Base-by-base conservation (phyloP, 2,113 vertebrate species). In the Sorex araneus region DNA sequence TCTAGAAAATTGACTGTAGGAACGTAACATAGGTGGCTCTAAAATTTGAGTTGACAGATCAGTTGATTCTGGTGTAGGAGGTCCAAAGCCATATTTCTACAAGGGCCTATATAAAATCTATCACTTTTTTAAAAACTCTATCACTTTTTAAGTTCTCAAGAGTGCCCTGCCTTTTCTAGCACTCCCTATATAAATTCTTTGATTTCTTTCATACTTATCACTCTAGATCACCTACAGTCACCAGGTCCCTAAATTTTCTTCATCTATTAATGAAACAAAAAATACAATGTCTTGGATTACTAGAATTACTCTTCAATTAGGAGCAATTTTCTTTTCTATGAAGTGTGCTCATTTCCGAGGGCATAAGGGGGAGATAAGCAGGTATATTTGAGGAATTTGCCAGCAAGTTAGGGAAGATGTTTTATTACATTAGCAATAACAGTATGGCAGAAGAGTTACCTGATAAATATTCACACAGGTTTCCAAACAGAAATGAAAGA, bases 251-350 rank as follows among this genome's bases (percentile, higher is more conserved):
- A 63, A 90, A 64, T 60, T 30, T 43, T 30, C 16, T 66, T 78
- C 86, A 91, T 54, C 10, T 45, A 73, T 87, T 57, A 6, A 13
- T 87, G 73, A 84, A 30, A 45, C 8, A 43, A 89, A 83, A 43
- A 78, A 12, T 63, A 27, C 47, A 76, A 30, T 57, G 60, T 54
- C 75, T 81, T 63, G 19, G 50, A 32, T 66, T 76, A 32, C 43
- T 25, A 64, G 15, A 57, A 54, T 34, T 50, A 1, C 3, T 77
- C 28, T 45, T 71, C 9, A 57, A 47, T 66, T 89, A 57, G 50
- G 60, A 89, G 69, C 15, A 13, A 25, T 85, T 89, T 84, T 94
- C 74, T 71, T 57, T 36, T 47, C 36, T 36, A 43, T 40, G n/a
- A 19, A 43, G 32, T 23, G 1, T 50, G 7, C 67, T 12, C 28